These are phyloP conservation scores for Dasyurus viverrinus DNA, from an alignment of 2,113 vertebrate genomes.

Conservation along the genomic window DNA sequence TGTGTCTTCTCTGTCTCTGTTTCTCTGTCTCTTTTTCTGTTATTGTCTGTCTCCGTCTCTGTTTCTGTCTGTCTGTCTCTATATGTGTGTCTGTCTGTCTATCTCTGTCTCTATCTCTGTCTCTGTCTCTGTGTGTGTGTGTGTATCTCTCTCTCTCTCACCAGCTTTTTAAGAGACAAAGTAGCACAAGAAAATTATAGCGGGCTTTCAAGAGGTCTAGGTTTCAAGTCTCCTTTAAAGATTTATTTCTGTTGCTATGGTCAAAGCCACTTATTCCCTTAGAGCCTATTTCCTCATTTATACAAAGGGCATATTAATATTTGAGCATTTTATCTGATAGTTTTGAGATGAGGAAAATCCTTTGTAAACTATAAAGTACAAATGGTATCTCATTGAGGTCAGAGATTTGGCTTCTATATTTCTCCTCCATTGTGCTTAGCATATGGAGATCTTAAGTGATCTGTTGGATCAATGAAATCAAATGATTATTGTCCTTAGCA, in stretches of 20 bases:
- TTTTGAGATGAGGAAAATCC: background rate
- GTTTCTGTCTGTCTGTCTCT: too few species aligned
- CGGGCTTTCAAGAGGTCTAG: background rate
- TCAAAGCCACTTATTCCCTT: too few species aligned
- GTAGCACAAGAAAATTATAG: background rate
- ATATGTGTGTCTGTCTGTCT: accelerated
- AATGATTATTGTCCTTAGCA: background rate
- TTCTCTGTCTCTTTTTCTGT: background rate
- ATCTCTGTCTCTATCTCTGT: too few species aligned
- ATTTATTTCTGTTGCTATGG: background rate
- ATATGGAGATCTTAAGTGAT: background rate
- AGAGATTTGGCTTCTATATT: background rate
- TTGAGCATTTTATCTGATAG: background rate
- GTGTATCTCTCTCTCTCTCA: too few species aligned
- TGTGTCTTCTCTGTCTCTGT: accelerated
- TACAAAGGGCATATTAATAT: background rate
- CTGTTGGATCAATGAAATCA: background rate
- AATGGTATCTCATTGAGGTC: background rate
- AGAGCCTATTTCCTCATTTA: background rate
- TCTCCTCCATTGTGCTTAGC: background rate
- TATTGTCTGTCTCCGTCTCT: too few species aligned
- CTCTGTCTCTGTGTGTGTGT: too few species aligned
- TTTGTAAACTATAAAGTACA: background rate
- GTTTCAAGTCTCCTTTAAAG: background rate
- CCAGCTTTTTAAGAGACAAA: background rate